These are phyloP conservation scores for Anarsia innoxiella DNA, from an alignment of 2,888 invertebrate species.

Conservation along the genomic window DNA sequence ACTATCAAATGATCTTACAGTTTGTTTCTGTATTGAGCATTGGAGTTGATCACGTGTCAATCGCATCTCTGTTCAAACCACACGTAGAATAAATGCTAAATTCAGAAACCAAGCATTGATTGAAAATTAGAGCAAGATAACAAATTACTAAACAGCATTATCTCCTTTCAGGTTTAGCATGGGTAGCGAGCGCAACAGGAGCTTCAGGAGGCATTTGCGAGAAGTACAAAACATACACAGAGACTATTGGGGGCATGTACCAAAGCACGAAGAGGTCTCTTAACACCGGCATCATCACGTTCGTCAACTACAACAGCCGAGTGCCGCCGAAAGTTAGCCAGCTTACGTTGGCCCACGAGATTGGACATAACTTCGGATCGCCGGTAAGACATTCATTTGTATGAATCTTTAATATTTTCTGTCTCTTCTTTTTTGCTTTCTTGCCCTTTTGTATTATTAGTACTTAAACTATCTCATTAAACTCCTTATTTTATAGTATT, in stretches of 20 bases:
- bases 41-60: too few species aligned
- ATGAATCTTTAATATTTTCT: too few species aligned
- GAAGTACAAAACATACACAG: slow-evolving; percentile 97
- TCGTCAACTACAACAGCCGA: slow-evolving; percentile 97
- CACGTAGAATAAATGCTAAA: too few species aligned
- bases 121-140: neutral
- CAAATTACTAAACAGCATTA: neutral
- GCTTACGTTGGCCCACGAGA: slow-evolving; percentile 97
- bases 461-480: too few species aligned
- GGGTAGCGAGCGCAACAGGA: slow-evolving; percentile 98
- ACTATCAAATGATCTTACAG: too few species aligned
- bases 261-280: slow-evolving; percentile 95
- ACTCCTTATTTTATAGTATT: too few species aligned
- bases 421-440: neutral
- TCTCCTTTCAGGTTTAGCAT: slow-evolving; percentile 96
- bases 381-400: too few species aligned
- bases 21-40: too few species aligned
- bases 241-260: slow-evolving; percentile 95
- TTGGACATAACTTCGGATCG: slow-evolving; percentile 99
- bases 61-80: too few species aligned
- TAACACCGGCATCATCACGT: slow-evolving; percentile 99
- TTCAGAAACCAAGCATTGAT: too few species aligned
- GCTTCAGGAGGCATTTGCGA: slow-evolving; percentile 99
- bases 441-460: too few species aligned
- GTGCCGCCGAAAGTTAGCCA: slow-evolving; percentile 99